phyloP scores from a whole-genome alignment of 2,888 invertebrate species.

The Byasa hedistus region DNA sequence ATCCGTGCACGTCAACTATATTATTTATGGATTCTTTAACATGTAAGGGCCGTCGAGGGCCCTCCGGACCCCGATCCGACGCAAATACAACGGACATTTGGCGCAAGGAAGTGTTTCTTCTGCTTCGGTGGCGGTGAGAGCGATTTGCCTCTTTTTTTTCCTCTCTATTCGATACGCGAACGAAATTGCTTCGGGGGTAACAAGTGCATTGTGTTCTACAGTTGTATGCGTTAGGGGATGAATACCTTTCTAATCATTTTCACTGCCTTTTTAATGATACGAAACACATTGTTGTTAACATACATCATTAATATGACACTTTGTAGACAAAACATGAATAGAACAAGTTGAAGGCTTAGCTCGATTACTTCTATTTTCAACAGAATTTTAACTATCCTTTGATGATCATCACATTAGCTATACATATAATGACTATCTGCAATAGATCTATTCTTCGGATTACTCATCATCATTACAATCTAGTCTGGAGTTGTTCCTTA shows the following conservation, averaged over 20 bases:
- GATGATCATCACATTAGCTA: too few species aligned
- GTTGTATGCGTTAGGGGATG: neutral
- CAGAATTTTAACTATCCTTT: too few species aligned
- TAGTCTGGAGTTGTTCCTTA: too few species aligned
- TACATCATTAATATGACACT: too few species aligned
- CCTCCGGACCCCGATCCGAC: conserved; percentile 37
- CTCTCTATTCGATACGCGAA: conserved; percentile 21
- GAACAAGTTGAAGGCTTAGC: too few species aligned
- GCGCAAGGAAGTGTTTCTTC: conserved; percentile 73
- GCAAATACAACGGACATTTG: conserved; percentile 69
- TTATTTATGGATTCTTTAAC: conserved; percentile 81
- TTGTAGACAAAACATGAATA: too few species aligned
- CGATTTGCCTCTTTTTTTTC: conserved; percentile 46
- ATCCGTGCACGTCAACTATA: conserved; percentile 77
- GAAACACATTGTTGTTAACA: too few species aligned
- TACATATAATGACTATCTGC: too few species aligned
- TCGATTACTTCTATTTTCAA: too few species aligned
- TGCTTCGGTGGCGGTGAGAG: conserved; percentile 56
- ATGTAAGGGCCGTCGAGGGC: conserved; percentile 69
- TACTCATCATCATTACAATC: too few species aligned
- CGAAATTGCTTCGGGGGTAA: conserved; percentile 44
- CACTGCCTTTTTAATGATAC: neutral
- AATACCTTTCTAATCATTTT: neutral
- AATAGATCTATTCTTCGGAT: too few species aligned
- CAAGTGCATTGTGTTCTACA: conserved; percentile 25